Conservation (phyloP, 2,888 invertebrate genomes). For the Laothoe populi region DNA sequence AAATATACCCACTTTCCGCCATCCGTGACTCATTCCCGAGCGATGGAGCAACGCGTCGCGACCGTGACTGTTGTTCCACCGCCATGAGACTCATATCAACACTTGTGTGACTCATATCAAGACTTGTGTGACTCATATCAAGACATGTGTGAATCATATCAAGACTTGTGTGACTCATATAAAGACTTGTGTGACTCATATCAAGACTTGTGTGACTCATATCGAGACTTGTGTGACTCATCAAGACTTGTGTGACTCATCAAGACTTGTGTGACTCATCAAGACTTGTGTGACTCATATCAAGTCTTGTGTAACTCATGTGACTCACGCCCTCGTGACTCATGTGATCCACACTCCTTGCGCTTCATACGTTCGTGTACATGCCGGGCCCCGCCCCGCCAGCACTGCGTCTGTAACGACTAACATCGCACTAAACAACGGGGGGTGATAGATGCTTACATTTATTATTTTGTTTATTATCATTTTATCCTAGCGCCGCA, state of each 20-base stretch:
- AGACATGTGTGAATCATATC: no score
- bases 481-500: slow-evolving; percentile 1
- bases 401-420: slow-evolving; percentile 13
- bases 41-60: slow-evolving; percentile 2
- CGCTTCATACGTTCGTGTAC: neutral
- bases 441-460: slow-evolving; percentile 24
- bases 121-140: no score
- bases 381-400: slow-evolving; percentile 12
- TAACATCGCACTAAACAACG: slow-evolving; percentile 14
- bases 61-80: neutral
- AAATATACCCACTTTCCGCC: slow-evolving; percentile 15
- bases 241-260: no score
- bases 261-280: no score
- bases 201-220: no score
- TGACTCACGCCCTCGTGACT: no score
- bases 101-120: no score
- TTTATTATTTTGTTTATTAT: slow-evolving; percentile 9
- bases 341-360: neutral
- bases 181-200: neutral
- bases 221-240: no score
- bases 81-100: neutral
- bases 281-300: neutral
- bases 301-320: neutral
- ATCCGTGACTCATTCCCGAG: neutral
- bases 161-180: neutral